A percentile compares a stretch with the other conserved stretches of the same genome.
These are phyloP conservation scores for Cyrtonyx montezumae DNA, from an alignment of 2,113 vertebrate species.

Conservation along the genomic window DNA sequence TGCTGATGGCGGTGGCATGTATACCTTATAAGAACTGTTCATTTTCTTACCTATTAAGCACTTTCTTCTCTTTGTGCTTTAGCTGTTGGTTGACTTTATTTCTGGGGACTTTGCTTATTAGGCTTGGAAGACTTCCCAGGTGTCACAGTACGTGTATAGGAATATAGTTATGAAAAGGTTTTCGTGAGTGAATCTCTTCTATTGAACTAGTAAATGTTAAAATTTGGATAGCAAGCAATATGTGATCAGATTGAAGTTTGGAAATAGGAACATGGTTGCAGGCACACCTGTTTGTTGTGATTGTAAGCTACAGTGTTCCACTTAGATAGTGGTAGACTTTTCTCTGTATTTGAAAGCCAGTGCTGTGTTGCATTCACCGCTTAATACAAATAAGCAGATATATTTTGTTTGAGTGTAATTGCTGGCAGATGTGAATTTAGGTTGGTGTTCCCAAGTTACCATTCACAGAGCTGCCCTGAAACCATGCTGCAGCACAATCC, in stretches of 20 bases:
- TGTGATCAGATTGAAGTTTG: not conserved
- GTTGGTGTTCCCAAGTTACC: not conserved
- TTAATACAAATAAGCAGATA: slow-evolving; percentile 25
- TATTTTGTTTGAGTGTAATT: slow-evolving; percentile 35
- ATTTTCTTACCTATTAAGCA: not conserved
- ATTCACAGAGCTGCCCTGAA: not conserved
- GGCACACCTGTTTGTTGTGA: not conserved
- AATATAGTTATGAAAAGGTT: not conserved
- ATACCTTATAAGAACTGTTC: not conserved
- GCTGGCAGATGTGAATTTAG: slow-evolving; percentile 47
- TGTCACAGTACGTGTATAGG: not conserved
- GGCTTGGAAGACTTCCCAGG: not conserved
- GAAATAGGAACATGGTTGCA: not conserved
- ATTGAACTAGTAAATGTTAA: not conserved
- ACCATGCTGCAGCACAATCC: not conserved
- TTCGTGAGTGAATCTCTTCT: not conserved
- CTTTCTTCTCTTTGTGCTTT: not conserved
- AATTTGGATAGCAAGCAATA: not conserved
- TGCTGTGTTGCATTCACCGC: slow-evolving; percentile 23
- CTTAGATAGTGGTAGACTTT: slow-evolving; percentile 15
- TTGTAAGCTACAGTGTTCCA: not conserved
- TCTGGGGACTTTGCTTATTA: not conserved
- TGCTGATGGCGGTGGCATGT: not conserved
- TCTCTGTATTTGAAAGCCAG: slow-evolving; percentile 9
- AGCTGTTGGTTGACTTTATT: not conserved